Percentiles rank a stretch among this genome's conserved stretches.
Evolutionary conservation across 2,888 invertebrate genomes (phyloP).

Genomic region (Caenorhabditis angaria): DNA sequence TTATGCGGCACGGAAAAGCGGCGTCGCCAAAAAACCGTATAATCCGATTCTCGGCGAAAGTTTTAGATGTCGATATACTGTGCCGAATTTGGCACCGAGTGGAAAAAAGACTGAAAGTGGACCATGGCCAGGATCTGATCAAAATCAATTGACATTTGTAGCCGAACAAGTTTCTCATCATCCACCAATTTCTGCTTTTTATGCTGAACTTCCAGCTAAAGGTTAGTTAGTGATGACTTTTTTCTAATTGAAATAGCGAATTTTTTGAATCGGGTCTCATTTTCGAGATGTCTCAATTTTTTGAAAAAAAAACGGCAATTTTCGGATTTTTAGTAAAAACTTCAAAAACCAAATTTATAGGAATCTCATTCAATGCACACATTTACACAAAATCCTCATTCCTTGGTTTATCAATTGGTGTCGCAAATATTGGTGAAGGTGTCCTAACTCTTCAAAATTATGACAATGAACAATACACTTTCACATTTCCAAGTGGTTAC

Average conservation of each 20-base stretch:
- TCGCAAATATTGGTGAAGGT: conserved; percentile 93
- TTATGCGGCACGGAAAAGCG: conserved; percentile 95
- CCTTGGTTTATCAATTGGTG: conserved; percentile 84
- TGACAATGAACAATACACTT: conserved; percentile 89
- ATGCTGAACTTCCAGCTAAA: conserved; percentile 92
- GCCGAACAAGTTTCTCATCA: conserved; percentile 92
- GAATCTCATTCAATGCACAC: conserved; percentile 90
- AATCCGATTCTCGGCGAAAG: conserved; percentile 97
- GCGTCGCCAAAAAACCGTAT: conserved; percentile 97
- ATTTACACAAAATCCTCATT: conserved; percentile 99
- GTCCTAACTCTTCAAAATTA: conserved; percentile 85
- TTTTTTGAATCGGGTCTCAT: too few species aligned
- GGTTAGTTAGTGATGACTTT: too few species aligned
- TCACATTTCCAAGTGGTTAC: conserved; percentile 98
- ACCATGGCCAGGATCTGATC: conserved; percentile 89
- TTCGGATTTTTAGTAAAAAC: too few species aligned
- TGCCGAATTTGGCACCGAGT: conserved; percentile 52
- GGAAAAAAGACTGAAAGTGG: conserved; percentile 56
- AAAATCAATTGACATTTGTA: conserved; percentile 88
- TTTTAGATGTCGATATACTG: conserved; percentile 80
- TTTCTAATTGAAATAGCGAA: too few species aligned
- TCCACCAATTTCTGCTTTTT: conserved; percentile 98
- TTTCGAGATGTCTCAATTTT: too few species aligned
- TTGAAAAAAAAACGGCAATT: too few species aligned
- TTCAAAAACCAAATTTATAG: too few species aligned